Conservation (phyloP, 2,888 invertebrate species). For the Epirrhoe tristata region DNA sequence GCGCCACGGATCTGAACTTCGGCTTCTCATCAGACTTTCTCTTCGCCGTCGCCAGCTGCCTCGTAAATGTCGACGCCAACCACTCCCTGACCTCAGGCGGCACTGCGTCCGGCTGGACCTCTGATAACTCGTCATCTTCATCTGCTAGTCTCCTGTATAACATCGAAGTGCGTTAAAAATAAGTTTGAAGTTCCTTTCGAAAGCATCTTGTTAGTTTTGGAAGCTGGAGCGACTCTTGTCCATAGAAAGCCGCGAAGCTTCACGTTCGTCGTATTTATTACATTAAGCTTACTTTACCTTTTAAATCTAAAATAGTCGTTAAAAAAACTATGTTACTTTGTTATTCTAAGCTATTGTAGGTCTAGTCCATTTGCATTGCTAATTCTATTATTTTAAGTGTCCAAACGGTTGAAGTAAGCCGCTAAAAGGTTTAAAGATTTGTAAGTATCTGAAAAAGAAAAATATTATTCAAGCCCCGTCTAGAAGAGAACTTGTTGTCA, state of each 20-base stretch:
- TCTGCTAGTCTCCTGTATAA: conserved; percentile 90
- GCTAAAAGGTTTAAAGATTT: conserved; percentile 42
- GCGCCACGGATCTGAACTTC: conserved; percentile 97
- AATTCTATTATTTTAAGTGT: conserved; percentile 42
- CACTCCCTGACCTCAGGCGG: conserved; percentile 98
- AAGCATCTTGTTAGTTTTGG: conserved; percentile 32
- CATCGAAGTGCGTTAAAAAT: conserved; percentile 7
- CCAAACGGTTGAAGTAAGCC: conserved; percentile 40
- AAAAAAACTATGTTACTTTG: conserved; percentile 27
- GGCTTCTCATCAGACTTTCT: conserved; percentile 92
- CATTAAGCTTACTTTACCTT: conserved; percentile 30
- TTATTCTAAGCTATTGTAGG: conserved; percentile 31
- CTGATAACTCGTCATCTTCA: conserved; percentile 97
- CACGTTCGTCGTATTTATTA: conserved; percentile 1
- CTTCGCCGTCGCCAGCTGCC: conserved; percentile 92
- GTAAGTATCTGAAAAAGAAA: conserved; percentile 46
- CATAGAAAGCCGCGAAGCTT: conserved; percentile 58
- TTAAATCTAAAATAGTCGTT: conserved; percentile 19
- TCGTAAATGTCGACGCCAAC: conserved; percentile 98
- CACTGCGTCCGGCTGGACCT: conserved; percentile 98
- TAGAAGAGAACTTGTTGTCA: conserved; percentile 37
- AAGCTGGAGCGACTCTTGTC: conserved; percentile 38
- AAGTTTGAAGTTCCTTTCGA: conserved; percentile 21
- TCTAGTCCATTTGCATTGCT: conserved; percentile 33
- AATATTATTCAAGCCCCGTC: conserved; percentile 41